These are phyloP conservation scores for Galerucella pusilla DNA, from an alignment of 2,888 invertebrate species.

Conservation along the genomic window DNA sequence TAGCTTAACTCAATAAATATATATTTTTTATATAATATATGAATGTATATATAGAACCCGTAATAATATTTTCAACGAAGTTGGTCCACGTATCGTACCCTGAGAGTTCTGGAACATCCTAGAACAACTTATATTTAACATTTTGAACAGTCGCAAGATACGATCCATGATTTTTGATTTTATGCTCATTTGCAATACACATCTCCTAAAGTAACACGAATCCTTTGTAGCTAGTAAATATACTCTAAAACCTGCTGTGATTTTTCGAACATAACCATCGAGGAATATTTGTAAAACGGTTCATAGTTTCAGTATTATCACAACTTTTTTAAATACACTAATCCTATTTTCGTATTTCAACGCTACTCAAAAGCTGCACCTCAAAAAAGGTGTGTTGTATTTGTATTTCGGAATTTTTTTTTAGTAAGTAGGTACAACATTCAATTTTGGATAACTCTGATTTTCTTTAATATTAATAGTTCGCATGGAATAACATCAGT, in stretches of 20 bases:
- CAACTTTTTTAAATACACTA: slow-evolving; percentile 4
- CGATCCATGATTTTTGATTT: slow-evolving; percentile 64
- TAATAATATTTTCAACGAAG: slow-evolving; percentile 62
- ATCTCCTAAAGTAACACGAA: slow-evolving; percentile 51
- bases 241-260: slow-evolving; percentile 32
- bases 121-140: slow-evolving; percentile 65
- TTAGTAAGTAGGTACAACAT: not conserved
- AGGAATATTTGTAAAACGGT: slow-evolving; percentile 17
- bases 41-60: slow-evolving; percentile 61
- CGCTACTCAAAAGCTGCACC: slow-evolving; percentile 3
- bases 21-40: slow-evolving; percentile 51
- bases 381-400: not conserved
- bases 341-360: slow-evolving; percentile 1
- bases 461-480: no score
- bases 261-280: slow-evolving; percentile 37
- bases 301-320: slow-evolving; percentile 12
- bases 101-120: slow-evolving; percentile 64
- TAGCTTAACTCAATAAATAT: slow-evolving; percentile 58
- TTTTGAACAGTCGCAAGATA: slow-evolving; percentile 61
- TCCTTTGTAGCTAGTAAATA: slow-evolving; percentile 39
- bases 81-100: slow-evolving; percentile 59
- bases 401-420: not conserved
- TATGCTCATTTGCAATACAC: slow-evolving; percentile 63
- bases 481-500: no score
- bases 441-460: not conserved